Conservation (phyloP, 2,888 invertebrate species). For the Mactromeris polynyma region DNA sequence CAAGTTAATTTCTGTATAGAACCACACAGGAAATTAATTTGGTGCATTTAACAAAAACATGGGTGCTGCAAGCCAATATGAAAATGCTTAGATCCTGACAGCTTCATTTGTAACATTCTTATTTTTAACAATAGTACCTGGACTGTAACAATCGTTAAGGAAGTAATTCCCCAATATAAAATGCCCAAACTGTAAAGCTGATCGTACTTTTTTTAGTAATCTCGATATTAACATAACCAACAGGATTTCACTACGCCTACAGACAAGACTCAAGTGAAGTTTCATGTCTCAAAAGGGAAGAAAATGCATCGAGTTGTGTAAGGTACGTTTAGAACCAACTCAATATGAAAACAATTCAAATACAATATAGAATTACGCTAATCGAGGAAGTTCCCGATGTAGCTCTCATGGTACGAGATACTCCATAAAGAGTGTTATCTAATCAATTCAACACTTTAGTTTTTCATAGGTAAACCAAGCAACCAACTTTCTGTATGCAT, state of each 20-base stretch:
- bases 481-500: background rate
- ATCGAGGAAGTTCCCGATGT: background rate
- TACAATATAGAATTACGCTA: background rate
- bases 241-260: background rate
- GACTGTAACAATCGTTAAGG: background rate
- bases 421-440: background rate
- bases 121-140: background rate
- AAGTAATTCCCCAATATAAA: background rate
- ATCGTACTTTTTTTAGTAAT: background rate
- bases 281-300: background rate
- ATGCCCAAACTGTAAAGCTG: background rate
- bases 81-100: conserved; percentile 48
- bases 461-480: background rate
- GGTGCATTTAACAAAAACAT: conserved; percentile 58
- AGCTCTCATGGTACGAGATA: background rate
- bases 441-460: background rate
- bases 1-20: conserved; percentile 37
- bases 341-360: no score
- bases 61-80: conserved; percentile 64
- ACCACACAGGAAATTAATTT: conserved; percentile 51
- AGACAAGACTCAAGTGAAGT: background rate
- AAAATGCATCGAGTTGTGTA: no score
- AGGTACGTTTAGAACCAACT: no score
- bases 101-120: conserved; percentile 30
- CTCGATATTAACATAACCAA: no score